Conservation (phyloP, 2,888 invertebrate species). For the Raillietiella orientalis region DNA sequence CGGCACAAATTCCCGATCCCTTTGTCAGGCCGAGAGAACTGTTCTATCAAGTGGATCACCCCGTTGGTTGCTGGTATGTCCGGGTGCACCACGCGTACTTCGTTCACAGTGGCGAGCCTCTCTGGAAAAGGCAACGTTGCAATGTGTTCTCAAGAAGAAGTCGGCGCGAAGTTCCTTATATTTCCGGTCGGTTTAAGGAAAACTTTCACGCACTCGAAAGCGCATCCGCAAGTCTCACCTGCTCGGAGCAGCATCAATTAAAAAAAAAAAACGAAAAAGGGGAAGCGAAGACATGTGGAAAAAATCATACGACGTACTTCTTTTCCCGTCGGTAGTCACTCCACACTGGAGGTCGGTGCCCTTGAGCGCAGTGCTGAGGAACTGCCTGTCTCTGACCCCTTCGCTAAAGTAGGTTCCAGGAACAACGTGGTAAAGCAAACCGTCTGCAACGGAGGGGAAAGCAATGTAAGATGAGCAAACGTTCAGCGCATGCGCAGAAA, state of each 20-base stretch:
- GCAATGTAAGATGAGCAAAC: too few species aligned
- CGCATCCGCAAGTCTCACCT: too few species aligned
- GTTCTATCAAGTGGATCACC: slow-evolving; percentile 1
- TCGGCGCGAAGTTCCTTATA: too few species aligned
- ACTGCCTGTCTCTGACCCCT: slow-evolving; percentile 10
- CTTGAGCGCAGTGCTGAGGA: slow-evolving; percentile 9
- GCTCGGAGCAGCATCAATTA: too few species aligned
- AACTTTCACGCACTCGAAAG: too few species aligned
- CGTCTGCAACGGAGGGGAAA: slow-evolving; percentile 3
- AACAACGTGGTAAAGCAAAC: slow-evolving; percentile 11
- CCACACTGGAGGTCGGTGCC: background rate
- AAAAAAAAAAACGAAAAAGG: too few species aligned
- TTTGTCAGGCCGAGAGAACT: too few species aligned
- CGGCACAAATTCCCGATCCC: too few species aligned
- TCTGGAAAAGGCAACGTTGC: background rate
- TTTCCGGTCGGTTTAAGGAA: too few species aligned
- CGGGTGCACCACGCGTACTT: background rate
- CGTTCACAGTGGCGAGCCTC: background rate
- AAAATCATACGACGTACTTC: too few species aligned
- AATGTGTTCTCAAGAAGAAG: too few species aligned
- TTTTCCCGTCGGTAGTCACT: background rate
- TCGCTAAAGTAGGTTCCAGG: slow-evolving; percentile 12
- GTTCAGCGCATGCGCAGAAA: too few species aligned
- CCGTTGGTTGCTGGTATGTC: background rate
- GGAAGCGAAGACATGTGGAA: slow-evolving; percentile 1